phyloP scores from a whole-genome alignment of 2,113 vertebrate genomes.

The Brachypodius melanocephalos region DNA sequence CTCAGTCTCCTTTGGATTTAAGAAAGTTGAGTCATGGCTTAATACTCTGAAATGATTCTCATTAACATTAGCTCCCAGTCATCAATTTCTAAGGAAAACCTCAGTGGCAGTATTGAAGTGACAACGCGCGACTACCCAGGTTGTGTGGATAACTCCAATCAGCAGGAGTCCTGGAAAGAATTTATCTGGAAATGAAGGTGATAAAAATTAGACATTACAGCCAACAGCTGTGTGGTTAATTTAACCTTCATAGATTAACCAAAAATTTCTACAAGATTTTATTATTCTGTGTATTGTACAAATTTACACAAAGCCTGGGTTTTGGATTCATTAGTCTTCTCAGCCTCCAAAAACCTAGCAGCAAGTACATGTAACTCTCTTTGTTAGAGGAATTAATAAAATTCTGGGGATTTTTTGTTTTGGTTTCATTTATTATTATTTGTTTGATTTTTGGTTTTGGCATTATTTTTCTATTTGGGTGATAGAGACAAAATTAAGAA shows the following conservation, averaged over 20 bases:
- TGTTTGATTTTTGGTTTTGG: background rate
- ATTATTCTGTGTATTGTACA: background rate
- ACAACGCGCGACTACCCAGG: background rate
- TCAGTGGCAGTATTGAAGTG: background rate
- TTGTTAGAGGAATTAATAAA: background rate
- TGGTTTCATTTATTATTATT: background rate
- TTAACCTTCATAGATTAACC: background rate
- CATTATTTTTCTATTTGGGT: background rate
- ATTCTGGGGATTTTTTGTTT: background rate
- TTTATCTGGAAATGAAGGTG: background rate
- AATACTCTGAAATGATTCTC: background rate
- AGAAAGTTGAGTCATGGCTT: background rate
- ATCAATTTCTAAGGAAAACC: background rate
- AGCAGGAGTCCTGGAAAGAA: background rate
- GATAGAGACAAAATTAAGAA: background rate
- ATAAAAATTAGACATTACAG: background rate
- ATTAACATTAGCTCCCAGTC: background rate
- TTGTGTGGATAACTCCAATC: background rate
- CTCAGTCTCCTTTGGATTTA: background rate
- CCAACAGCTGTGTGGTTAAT: background rate
- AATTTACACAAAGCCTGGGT: background rate
- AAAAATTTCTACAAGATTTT: background rate
- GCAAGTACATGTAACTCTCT: background rate
- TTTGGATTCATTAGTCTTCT: background rate
- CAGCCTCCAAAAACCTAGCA: background rate